Evolutionary conservation across 2,888 invertebrate genomes (phyloP).

Genomic region (Tromatobia lineatoria): DNA sequence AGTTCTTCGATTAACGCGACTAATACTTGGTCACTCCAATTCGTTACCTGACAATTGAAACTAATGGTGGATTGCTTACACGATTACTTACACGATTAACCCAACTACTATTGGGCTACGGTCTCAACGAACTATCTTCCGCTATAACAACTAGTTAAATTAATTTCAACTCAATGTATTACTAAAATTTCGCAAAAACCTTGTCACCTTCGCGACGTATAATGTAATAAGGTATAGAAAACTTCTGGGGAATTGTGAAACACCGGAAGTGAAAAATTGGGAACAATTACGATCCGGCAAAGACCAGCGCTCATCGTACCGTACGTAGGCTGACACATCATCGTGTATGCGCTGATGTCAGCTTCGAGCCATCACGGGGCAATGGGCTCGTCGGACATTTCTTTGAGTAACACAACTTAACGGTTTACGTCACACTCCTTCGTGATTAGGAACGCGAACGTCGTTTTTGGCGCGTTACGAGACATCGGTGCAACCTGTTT

Average conservation of each 20-base stretch:
- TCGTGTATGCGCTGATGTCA: conserved; percentile 21
- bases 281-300: conserved; percentile 66
- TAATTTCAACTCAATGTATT: background rate
- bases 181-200: background rate
- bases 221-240: background rate
- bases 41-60: no score
- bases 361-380: conserved; percentile 41
- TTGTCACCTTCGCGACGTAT: background rate
- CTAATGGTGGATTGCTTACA: no score
- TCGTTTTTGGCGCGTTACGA: conserved; percentile 5
- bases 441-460: background rate
- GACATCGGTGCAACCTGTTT: background rate
- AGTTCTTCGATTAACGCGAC: no score
- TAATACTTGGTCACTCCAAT: no score
- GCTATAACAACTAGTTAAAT: background rate
- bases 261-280: conserved; percentile 73
- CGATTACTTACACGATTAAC: no score
- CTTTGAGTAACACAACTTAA: conserved; percentile 47
- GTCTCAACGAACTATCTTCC: background rate
- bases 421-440: conserved; percentile 5
- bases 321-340: conserved; percentile 54
- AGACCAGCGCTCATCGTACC: conserved; percentile 33
- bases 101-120: background rate
- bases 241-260: conserved; percentile 57
- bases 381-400: conserved; percentile 13